A percentile compares a stretch with the other conserved stretches of the same genome.
Evolutionary conservation across 2,888 invertebrate species (phyloP).

Genomic region (Carcina quercana): DNA sequence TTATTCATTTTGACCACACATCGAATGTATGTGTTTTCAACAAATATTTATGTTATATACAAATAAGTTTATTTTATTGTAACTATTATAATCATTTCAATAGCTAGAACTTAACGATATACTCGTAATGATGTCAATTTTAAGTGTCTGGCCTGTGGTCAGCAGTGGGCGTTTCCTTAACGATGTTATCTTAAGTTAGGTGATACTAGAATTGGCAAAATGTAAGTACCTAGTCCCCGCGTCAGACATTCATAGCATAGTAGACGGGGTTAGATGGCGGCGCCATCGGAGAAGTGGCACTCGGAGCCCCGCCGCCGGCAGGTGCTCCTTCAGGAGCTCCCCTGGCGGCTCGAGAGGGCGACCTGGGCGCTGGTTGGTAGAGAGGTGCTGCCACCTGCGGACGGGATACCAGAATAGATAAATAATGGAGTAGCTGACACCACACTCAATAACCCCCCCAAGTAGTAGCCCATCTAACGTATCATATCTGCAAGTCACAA

Average conservation of each 20-base stretch:
- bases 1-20: too few species aligned
- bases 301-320: conserved; percentile 50
- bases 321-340: conserved; percentile 78
- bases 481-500: too few species aligned
- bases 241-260: conserved; percentile 93
- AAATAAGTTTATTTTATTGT: too few species aligned
- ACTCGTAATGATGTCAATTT: too few species aligned
- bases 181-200: neutral
- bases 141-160: neutral
- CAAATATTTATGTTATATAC: too few species aligned
- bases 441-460: too few species aligned
- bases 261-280: conserved; percentile 76
- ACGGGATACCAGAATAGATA: too few species aligned
- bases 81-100: too few species aligned
- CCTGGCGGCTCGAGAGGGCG: conserved; percentile 80
- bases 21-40: too few species aligned
- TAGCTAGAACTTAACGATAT: too few species aligned
- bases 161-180: neutral
- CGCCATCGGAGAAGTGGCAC: conserved; percentile 66
- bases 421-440: too few species aligned
- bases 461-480: too few species aligned
- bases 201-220: neutral
- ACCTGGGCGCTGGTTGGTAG: conserved; percentile 71
- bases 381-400: conserved; percentile 58
- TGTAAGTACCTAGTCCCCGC: conserved; percentile 77